phyloP scores from a whole-genome alignment of 2,888 invertebrate genomes.

The Shargacucullia verbasci region DNA sequence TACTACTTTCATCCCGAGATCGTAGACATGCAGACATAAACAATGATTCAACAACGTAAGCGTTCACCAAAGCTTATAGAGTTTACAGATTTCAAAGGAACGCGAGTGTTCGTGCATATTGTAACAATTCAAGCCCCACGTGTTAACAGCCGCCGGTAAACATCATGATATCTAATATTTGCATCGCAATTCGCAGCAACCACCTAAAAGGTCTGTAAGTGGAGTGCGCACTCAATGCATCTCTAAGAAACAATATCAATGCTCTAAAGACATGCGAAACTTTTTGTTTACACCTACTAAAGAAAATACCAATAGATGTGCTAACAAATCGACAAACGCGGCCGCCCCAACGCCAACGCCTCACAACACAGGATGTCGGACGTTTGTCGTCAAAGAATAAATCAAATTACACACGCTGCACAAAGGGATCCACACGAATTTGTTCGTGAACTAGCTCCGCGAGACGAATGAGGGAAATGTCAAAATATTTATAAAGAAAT shows the following conservation, averaged over 20 bases:
- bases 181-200: constrained; percentile 63
- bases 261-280: constrained; percentile 71
- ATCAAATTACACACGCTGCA: constrained; percentile 86
- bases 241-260: constrained; percentile 68
- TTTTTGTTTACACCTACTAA: constrained; percentile 80
- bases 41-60: constrained; percentile 54
- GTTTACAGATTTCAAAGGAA: constrained; percentile 39
- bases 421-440: constrained; percentile 85
- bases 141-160: constrained; percentile 44
- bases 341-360: constrained; percentile 66
- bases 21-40: constrained; percentile 56
- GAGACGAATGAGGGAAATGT: constrained; percentile 85
- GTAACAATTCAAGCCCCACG: constrained; percentile 42
- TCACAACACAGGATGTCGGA: constrained; percentile 80
- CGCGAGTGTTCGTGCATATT: constrained; percentile 41
- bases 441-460: constrained; percentile 83
- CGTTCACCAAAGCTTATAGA: constrained; percentile 37
- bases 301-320: constrained; percentile 82
- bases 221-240: constrained; percentile 55
- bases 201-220: constrained; percentile 62
- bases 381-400: constrained; percentile 85
- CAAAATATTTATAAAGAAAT: constrained; percentile 89
- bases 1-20: constrained; percentile 31
- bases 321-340: constrained; percentile 85
- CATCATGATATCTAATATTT: constrained; percentile 66